phyloP scores from a whole-genome alignment of 2,888 invertebrate species.

The Choristoneura rosaceana region DNA sequence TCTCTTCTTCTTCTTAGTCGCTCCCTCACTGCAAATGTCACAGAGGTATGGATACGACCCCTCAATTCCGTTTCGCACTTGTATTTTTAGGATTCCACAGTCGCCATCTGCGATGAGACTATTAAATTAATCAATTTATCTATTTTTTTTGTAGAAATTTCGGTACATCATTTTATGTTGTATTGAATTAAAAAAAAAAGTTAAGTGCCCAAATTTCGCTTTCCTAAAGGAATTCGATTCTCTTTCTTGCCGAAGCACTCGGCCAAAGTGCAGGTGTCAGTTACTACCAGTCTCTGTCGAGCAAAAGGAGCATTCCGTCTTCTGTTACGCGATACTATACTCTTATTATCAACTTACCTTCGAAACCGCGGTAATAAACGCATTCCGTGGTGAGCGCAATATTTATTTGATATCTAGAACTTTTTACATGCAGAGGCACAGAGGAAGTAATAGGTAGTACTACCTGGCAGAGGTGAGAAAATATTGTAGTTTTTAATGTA shows the following conservation, averaged over 20 bases:
- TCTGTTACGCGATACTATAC: conserved; percentile 33
- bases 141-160: too few species aligned
- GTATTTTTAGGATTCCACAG: too few species aligned
- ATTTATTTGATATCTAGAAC: neutral
- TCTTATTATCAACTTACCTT: conserved; percentile 36
- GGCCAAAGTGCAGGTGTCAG: conserved; percentile 38
- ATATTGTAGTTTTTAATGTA: neutral
- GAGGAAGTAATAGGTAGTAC: too few species aligned
- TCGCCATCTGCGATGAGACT: too few species aligned
- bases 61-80: too few species aligned
- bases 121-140: too few species aligned
- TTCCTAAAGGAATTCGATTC: conserved; percentile 22
- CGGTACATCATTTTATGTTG: neutral
- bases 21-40: too few species aligned
- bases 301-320: conserved; percentile 35
- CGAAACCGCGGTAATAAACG: conserved; percentile 13
- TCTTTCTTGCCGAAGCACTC: conserved; percentile 23
- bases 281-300: conserved; percentile 13
- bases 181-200: neutral
- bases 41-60: too few species aligned
- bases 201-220: neutral
- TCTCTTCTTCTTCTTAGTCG: too few species aligned
- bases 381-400: conserved; percentile 29
- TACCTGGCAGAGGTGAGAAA: neutral
- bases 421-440: neutral